Evolutionary conservation across 1,140 invertebrate genomes (phyloP).

Genomic region (Drosophila cardini): DNA sequence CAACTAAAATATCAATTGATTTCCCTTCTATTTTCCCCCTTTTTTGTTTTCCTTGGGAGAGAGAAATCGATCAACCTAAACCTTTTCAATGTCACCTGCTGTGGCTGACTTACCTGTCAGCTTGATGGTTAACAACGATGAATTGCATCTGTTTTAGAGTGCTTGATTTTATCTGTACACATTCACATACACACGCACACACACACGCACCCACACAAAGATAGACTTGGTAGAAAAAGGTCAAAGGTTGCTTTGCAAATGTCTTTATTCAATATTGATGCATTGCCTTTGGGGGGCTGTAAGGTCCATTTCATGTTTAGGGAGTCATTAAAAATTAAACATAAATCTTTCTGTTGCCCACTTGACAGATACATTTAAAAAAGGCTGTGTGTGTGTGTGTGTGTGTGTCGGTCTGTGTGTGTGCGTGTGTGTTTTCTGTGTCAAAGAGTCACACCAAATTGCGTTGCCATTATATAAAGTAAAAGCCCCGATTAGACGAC

Average conservation of each 20-base stretch:
- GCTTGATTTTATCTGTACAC: conserved; percentile 36
- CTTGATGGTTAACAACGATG: conserved; percentile 19
- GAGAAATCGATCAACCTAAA: conserved; percentile 39
- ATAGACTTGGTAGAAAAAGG: conserved; percentile 44
- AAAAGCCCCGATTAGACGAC: conserved; percentile 65
- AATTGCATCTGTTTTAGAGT: conserved; percentile 56
- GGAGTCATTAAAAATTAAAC: conserved; percentile 68
- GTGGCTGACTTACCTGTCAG: conserved; percentile 16
- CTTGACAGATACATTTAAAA: conserved; percentile 23
- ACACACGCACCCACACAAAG: background rate
- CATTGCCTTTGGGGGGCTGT: conserved; percentile 38
- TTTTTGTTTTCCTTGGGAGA: background rate
- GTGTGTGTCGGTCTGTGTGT: conserved; percentile 2
- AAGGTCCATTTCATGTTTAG: background rate
- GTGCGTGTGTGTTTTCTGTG: conserved; percentile 53
- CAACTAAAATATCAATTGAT: conserved; percentile 49
- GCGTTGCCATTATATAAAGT: conserved; percentile 68
- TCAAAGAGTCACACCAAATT: conserved; percentile 71
- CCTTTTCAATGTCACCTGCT: conserved; percentile 48
- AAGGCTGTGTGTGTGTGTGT: background rate
- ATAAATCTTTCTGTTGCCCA: conserved; percentile 65
- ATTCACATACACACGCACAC: no score
- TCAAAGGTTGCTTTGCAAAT: conserved; percentile 60
- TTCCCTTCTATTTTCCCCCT: background rate
- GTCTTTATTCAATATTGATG: conserved; percentile 65